Conservation (phyloP, 2,888 invertebrate genomes). For the Agonopterix alstromeriana region DNA sequence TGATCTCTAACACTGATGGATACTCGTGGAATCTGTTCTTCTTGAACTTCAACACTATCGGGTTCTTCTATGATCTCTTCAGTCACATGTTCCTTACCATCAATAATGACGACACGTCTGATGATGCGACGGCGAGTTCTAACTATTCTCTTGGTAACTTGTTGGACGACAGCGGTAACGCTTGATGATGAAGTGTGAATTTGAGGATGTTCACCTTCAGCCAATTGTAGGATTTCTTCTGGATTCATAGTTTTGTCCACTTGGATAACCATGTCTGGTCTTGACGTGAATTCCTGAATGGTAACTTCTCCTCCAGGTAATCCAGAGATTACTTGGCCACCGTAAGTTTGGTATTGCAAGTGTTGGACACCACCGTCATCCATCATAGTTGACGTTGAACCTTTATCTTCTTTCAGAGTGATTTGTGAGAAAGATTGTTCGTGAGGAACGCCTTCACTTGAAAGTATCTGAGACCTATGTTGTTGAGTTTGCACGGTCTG, state of each 20-base stretch:
- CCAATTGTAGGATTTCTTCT: slow-evolving; percentile 58
- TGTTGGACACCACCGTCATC: slow-evolving; percentile 80
- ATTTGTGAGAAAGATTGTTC: slow-evolving; percentile 82
- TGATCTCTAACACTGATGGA: slow-evolving; percentile 80
- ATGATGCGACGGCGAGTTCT: slow-evolving; percentile 85
- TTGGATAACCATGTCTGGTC: slow-evolving; percentile 76
- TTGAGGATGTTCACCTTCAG: slow-evolving; percentile 55
- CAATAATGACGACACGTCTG: slow-evolving; percentile 84
- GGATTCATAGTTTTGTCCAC: slow-evolving; percentile 76
- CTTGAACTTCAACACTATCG: slow-evolving; percentile 83
- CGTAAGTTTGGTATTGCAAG: slow-evolving; percentile 79
- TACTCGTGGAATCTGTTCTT: slow-evolving; percentile 83
- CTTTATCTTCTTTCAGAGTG: slow-evolving; percentile 80
- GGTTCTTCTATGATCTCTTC: slow-evolving; percentile 92
- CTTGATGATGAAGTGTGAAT: slow-evolving; percentile 81
- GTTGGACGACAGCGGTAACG: slow-evolving; percentile 87
- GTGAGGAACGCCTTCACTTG: slow-evolving; percentile 75
- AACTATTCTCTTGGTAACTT: slow-evolving; percentile 87
- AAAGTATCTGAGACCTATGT: slow-evolving; percentile 71
- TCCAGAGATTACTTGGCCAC: slow-evolving; percentile 79
- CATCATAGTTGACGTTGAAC: slow-evolving; percentile 73
- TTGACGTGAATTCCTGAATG: slow-evolving; percentile 80
- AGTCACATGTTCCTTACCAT: slow-evolving; percentile 89
- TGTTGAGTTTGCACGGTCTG: slow-evolving; percentile 80
- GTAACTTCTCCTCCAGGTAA: slow-evolving; percentile 79